These are phyloP conservation scores for Falco punctatus DNA, from an alignment of 2,113 vertebrate genomes.

Conservation along the genomic window DNA sequence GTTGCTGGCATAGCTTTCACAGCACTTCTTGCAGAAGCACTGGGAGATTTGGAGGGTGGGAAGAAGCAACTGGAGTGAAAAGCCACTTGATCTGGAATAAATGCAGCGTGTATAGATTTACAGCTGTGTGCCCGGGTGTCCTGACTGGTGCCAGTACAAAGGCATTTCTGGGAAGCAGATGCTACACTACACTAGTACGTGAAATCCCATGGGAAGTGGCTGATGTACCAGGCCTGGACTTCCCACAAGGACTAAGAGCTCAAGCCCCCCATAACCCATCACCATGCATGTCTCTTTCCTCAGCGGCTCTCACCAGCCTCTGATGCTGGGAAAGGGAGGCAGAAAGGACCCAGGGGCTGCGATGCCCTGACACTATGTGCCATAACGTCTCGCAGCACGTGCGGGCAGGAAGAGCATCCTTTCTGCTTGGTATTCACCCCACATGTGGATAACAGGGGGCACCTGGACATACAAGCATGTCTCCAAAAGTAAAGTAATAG, in stretches of 20 bases:
- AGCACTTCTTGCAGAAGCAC: neutral
- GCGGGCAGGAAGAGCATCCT: neutral
- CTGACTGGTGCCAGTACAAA: conserved; percentile 27
- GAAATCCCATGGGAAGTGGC: neutral
- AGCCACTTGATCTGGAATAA: neutral
- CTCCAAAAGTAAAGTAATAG: neutral
- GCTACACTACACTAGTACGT: neutral
- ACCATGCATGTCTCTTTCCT: neutral
- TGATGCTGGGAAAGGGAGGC: neutral
- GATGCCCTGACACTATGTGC: neutral
- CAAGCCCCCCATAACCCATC: neutral
- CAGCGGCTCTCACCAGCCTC: neutral
- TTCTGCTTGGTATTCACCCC: neutral
- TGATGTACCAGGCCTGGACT: neutral
- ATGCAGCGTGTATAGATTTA: neutral
- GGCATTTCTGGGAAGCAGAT: conserved; percentile 4
- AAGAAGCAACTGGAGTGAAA: conserved; percentile 31
- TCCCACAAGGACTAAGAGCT: neutral
- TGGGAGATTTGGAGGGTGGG: neutral
- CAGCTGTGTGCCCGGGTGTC: neutral
- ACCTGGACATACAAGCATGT: neutral
- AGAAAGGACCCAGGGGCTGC: neutral
- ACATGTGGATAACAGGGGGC: accelerated
- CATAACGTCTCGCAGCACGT: neutral
- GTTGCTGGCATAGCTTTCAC: neutral